Base-by-base conservation (phyloP, 2,113 vertebrate genomes). In the Mesoclemmys tuberculata region DNA sequence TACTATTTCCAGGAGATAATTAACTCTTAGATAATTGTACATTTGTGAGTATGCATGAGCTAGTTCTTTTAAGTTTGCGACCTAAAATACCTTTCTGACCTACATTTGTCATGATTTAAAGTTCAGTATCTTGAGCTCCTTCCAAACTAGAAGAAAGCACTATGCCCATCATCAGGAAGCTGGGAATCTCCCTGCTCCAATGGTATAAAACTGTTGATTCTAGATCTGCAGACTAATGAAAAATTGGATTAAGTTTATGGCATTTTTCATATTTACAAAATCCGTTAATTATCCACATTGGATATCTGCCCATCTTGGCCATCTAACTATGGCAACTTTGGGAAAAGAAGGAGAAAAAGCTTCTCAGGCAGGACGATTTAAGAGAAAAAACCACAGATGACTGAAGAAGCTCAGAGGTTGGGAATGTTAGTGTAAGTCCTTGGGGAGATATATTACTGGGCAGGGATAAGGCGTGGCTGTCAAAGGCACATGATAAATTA, bases 401-500 rank as follows among this genome's bases (percentile, higher is more conserved):
- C 68, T 96, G 95, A 96, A 96, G 94, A 92, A 95, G 93, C 97
- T 95, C 21, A 10, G 92, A 94, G 96, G 84, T 90, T 92, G 90
- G 94, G 88, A 96, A 95, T 10, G 88, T 93, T 96, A 97, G 82
- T 26, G 2, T 24, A 51, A 64, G 95, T 96, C 97, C 96, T 95
- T 86, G 49, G 95, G 93, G 97, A 97, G 94, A 95, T 7, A 2
- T 94, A 97, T 97, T 94, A 97, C 95, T 84, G 96, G 95, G 91
- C 94, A 93, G 91, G 87, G 94, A 95, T 96, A 97, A 93, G 96
- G 97, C 97, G 96, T 97, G 92, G 83, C 94, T 97, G 97, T 96
- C 97, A 97, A 92, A 97, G 90, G 83, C 97, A 93, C 92, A 90
- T 97, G 95, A 98, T 96, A 97, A 97, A 97, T 97, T 97, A 54